A percentile compares a stretch with the other conserved stretches of the same genome.
Evolutionary conservation across 1,140 invertebrate genomes (phyloP).

Genomic region (Drosophila willistoni): DNA sequence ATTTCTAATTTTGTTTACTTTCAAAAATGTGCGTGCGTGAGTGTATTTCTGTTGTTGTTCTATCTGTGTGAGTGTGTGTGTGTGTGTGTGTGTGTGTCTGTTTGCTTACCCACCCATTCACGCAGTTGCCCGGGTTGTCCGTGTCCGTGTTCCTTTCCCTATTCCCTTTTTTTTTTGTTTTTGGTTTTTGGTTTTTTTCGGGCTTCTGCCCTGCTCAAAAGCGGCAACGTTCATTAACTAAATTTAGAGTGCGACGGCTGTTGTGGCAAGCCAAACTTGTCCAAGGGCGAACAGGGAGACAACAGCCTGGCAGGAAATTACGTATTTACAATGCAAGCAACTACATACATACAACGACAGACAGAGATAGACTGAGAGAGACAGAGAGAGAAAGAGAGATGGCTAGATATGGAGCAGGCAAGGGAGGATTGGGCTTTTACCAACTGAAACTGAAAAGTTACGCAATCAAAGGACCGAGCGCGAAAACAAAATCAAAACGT

Average conservation of each 20-base stretch:
- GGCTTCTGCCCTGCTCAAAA: conserved; percentile 17
- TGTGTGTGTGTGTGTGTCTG: conserved; percentile 44
- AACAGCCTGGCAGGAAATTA: conserved; percentile 62
- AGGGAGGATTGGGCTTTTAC: conserved; percentile 8
- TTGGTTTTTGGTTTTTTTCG: not conserved
- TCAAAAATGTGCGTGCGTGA: conserved; percentile 78
- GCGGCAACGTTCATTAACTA: conserved; percentile 73
- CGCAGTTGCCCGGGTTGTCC: conserved; percentile 13
- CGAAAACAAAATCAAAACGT: conserved; percentile 61
- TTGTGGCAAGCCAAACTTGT: conserved; percentile 39
- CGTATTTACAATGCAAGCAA: conserved; percentile 57
- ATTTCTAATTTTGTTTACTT: conserved; percentile 82
- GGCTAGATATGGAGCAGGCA: not conserved
- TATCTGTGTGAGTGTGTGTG: conserved; percentile 10
- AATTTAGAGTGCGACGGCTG: conserved; percentile 78
- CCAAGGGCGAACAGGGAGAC: conserved; percentile 23
- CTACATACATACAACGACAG: conserved; percentile 17
- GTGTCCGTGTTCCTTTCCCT: conserved; percentile 22
- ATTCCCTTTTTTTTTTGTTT: conserved; percentile 16
- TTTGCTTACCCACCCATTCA: conserved; percentile 29
- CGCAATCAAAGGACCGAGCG: conserved; percentile 65
- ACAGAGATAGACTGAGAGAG: not conserved
- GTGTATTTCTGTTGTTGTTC: conserved; percentile 54
- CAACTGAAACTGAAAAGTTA: conserved; percentile 56
- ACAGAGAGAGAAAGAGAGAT: conserved; percentile 4